Base-by-base conservation (phyloP, 2,888 invertebrate genomes). In the Branchipolynoe longqiensis region DNA sequence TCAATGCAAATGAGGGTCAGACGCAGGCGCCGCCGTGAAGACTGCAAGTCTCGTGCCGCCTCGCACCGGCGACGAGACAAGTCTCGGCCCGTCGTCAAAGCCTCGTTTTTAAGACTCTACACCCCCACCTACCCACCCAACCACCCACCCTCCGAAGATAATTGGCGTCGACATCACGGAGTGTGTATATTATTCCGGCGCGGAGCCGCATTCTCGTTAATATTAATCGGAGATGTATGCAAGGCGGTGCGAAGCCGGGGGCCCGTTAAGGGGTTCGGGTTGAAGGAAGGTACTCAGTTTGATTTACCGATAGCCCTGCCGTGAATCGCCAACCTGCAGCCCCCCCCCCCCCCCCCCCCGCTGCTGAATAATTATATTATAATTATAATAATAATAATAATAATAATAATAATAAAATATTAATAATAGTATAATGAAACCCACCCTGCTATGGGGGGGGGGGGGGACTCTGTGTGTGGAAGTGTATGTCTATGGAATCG, bases 1-100 rank as follows among this genome's bases (percentile, higher is more conserved):
- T 78, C 48, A 41, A 78, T 78, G 78, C 78, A 48, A 78, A 78
- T 78, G 28, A 48, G 48, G 33, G 78, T 48, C 78, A 78, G 14
- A 25, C 28, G 12, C 14, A 41, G 28, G 22, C 25, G 73, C 73
- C 25, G 14, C 41, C 38, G 6, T 38, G 41, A 64, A 36, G 14
- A 41, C 28, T 41, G 33, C 41, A 48, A 78, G 48, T 62, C 14
- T 25, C 62, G 12, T 18, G 41, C 41, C 31, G 3, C 12, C 25
- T 14, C 78, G 25, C 41, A 28, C 40, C 14, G 48, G n/a, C 12
- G 22, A 41, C 4, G 48, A 22, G 4, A 78, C 41, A 78, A 25
- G 78, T 25, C 78, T 48, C 33, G 38, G 14, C 38, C 18, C 38
- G 69, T 69, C 38, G n/a, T 33, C 69, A 12, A 31, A 69, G 69